Conservation (phyloP, 1,140 invertebrate species). For the Melanaphis sacchari region DNA sequence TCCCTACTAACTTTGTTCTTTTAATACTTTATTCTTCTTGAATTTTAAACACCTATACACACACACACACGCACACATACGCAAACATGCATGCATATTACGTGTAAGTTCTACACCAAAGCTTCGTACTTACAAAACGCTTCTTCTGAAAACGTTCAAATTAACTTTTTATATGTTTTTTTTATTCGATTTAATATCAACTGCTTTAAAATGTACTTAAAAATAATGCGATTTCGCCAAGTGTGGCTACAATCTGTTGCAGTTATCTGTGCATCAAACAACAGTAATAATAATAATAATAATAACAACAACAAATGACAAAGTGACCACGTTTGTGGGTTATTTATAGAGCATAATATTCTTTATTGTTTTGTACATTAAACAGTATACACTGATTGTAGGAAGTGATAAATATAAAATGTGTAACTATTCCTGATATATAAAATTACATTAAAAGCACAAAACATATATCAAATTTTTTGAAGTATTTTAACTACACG, state of each 20-base stretch:
- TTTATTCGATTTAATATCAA: background rate
- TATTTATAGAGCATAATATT: background rate
- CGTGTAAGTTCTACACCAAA: background rate
- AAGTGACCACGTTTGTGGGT: background rate
- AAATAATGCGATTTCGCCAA: background rate
- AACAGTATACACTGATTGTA: background rate
- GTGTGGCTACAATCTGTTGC: background rate
- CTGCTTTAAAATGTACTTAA: background rate
- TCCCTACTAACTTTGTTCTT: background rate
- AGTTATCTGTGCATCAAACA: background rate
- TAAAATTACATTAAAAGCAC: too few species aligned
- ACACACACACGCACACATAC: background rate
- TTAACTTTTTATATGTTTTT: background rate
- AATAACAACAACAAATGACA: background rate
- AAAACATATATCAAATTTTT: too few species aligned
- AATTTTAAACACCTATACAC: constrained; percentile 7
- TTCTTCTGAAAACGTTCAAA: background rate
- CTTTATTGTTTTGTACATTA: background rate
- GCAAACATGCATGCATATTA: background rate
- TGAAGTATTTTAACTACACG: too few species aligned
- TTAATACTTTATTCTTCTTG: constrained; percentile 5
- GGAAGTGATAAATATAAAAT: background rate
- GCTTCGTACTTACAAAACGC: background rate
- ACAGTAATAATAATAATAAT: background rate
- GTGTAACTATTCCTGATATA: background rate